Conservation (phyloP, 2,113 vertebrate species). For the Corythaeola cristata region DNA sequence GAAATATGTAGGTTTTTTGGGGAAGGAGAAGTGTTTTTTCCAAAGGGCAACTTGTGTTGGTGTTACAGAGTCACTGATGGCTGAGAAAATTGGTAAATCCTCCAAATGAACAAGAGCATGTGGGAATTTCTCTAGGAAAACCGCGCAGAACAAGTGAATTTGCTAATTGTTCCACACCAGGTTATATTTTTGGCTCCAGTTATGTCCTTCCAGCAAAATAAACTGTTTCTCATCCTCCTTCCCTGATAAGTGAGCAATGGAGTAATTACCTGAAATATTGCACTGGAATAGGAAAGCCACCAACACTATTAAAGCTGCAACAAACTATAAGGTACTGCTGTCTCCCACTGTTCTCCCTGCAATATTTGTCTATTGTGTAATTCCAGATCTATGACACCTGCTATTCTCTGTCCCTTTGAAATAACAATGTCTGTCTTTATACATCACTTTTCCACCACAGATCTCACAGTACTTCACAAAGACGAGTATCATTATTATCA, state of each 20-base stretch:
- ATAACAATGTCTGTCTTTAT: not conserved
- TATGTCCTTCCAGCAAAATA: not conserved
- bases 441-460: not conserved
- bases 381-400: not conserved
- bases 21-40: not conserved
- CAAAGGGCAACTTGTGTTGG: not conserved
- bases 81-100: not conserved
- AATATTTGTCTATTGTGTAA: not conserved
- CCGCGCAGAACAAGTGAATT: not conserved
- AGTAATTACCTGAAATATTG: not conserved
- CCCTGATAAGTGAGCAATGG: not conserved
- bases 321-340: not conserved
- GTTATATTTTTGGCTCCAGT: not conserved
- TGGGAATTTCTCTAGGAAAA: not conserved
- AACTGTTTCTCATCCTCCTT: not conserved
- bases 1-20: not conserved
- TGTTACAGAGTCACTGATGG: not conserved
- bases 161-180: not conserved
- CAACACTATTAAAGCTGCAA: not conserved
- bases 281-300: not conserved
- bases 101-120: not conserved
- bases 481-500: not conserved
- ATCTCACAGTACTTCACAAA: not conserved
- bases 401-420: slow-evolving; percentile 12
- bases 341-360: not conserved